These are phyloP conservation scores for Xyrichtys novacula DNA, from an alignment of 2,797 vertebrate species.

Conservation along the genomic window DNA sequence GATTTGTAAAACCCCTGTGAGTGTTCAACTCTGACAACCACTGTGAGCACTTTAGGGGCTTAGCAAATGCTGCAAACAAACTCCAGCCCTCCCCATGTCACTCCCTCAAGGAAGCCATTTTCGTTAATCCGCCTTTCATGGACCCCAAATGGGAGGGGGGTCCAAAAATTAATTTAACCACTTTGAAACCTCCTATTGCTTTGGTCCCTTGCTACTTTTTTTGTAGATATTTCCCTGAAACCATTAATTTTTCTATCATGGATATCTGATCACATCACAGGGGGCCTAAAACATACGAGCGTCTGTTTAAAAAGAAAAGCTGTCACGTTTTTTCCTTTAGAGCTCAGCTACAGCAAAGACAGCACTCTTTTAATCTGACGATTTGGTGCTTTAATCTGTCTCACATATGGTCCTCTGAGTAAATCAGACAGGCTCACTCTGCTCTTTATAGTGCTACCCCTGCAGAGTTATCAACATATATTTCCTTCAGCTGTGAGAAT, in stretches of 20 bases:
- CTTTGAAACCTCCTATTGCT: constrained; percentile 30
- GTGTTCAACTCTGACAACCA: constrained; percentile 57
- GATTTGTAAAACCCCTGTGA: constrained; percentile 59
- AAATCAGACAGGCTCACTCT: constrained; percentile 63
- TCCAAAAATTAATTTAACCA: constrained; percentile 57
- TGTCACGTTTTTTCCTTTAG: constrained; percentile 63
- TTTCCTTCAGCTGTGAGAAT: constrained; percentile 44
- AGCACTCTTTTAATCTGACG: constrained; percentile 76
- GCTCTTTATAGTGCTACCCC: constrained; percentile 32
- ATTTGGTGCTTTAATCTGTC: constrained; percentile 77
- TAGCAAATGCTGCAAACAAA: constrained; percentile 65
- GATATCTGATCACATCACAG: constrained; percentile 49
- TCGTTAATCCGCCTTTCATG: constrained; percentile 49
- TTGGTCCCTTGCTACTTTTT: constrained; percentile 19
- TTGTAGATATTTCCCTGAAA: constrained; percentile 37
- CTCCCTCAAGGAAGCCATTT: constrained; percentile 56
- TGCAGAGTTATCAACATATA: constrained; percentile 53
- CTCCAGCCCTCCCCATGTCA: constrained; percentile 36
- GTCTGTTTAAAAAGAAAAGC: constrained; percentile 53
- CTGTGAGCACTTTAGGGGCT: constrained; percentile 56
- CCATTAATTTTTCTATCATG: constrained; percentile 47
- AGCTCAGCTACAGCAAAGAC: constrained; percentile 34
- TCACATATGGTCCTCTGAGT: constrained; percentile 79
- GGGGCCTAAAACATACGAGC: constrained; percentile 39
- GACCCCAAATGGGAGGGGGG: constrained; percentile 12